Percentiles rank a stretch among this genome's conserved stretches.
Evolutionary conservation across 1,140 invertebrate genomes (phyloP).

Genomic region (Nomia melanderi): DNA sequence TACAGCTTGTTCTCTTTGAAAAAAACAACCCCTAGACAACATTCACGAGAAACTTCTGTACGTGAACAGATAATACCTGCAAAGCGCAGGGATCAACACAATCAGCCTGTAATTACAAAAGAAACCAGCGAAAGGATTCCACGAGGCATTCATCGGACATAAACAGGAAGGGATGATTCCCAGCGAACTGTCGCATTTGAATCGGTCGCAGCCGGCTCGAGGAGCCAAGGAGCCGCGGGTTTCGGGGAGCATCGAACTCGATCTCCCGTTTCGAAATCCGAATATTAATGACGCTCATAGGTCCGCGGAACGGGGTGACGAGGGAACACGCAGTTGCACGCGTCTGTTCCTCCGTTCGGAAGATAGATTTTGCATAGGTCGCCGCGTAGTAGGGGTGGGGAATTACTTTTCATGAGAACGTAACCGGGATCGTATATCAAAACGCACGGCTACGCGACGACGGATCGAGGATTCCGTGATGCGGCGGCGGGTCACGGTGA

Average conservation of each 20-base stretch:
- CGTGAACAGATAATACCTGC: no score
- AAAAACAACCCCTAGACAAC: no score
- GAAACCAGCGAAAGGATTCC: no score
- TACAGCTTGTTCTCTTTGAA: no score
- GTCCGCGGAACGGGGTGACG: slow-evolving; percentile 10
- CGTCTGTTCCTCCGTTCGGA: slow-evolving; percentile 31
- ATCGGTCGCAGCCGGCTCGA: no score
- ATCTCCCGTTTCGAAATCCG: slow-evolving; percentile 3
- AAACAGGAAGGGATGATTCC: no score
- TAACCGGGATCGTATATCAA: slow-evolving; percentile 16
- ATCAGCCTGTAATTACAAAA: no score
- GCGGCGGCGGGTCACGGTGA: no score
- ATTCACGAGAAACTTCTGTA: no score
- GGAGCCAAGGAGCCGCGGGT: background rate
- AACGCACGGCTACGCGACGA: background rate
- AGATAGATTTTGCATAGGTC: slow-evolving; percentile 53
- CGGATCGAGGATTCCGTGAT: background rate
- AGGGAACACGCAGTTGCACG: slow-evolving; percentile 33
- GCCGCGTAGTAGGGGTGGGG: slow-evolving; percentile 8
- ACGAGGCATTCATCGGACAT: no score
- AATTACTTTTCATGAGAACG: slow-evolving; percentile 33
- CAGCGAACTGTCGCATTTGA: no score
- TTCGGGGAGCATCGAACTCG: background rate
- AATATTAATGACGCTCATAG: slow-evolving; percentile 53
- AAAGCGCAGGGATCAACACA: no score